Evolutionary conservation across 2,888 invertebrate species (phyloP).

Genomic region (Habroteleia sp.): DNA sequence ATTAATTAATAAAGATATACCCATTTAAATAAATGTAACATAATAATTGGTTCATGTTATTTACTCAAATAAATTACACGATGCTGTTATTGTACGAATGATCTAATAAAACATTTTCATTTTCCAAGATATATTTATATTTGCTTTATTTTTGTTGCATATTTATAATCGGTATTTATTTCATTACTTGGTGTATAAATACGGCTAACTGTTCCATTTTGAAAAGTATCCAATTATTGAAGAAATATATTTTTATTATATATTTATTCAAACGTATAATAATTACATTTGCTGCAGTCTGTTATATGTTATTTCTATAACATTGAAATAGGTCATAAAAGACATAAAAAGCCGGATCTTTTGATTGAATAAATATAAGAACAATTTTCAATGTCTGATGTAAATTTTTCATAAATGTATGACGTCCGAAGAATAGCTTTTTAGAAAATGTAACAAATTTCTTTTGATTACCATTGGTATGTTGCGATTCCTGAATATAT

Average conservation of each 20-base stretch:
- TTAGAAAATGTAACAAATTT: too few species aligned
- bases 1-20: too few species aligned
- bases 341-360: slow-evolving; percentile 3
- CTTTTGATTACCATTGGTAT: too few species aligned
- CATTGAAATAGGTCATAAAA: slow-evolving; percentile 19
- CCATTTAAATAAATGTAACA: too few species aligned
- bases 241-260: slow-evolving; percentile 26
- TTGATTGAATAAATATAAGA: neutral
- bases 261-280: slow-evolving; percentile 28
- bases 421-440: too few species aligned
- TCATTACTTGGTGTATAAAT: neutral
- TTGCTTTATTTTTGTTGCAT: neutral
- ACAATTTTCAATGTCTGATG: too few species aligned
- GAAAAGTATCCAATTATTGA: slow-evolving; percentile 30
- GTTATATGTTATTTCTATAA: slow-evolving; percentile 5
- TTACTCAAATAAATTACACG: too few species aligned
- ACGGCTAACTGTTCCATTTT: neutral
- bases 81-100: neutral
- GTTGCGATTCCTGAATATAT: too few species aligned
- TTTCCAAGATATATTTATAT: too few species aligned
- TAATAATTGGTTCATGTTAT: too few species aligned
- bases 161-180: slow-evolving; percentile 18
- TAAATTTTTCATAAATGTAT: too few species aligned
- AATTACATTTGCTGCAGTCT: slow-evolving; percentile 19
- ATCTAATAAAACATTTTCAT: too few species aligned